phyloP scores from a whole-genome alignment of 2,888 invertebrate species.

The Sturmia bella region DNA sequence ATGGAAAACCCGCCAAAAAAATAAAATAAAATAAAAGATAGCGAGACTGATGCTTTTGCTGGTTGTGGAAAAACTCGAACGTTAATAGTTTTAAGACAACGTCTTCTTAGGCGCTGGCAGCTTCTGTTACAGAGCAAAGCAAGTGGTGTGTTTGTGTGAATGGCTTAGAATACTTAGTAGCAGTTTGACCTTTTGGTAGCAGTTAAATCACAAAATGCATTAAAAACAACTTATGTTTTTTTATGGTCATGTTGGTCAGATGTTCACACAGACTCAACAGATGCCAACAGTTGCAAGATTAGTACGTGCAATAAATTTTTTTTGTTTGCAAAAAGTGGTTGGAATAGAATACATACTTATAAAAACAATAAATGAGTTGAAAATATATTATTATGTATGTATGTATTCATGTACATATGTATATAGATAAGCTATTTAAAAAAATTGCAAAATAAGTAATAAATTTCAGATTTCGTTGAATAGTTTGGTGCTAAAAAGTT shows the following conservation, averaged over 20 bases:
- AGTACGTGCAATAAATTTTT: neutral
- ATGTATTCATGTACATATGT: too few species aligned
- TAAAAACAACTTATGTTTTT: constrained; percentile 30
- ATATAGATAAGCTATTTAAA: too few species aligned
- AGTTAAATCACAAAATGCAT: constrained; percentile 2
- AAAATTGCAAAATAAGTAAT: too few species aligned
- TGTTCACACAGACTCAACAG: constrained; percentile 37
- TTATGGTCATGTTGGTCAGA: constrained; percentile 47
- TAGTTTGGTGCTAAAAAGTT: too few species aligned
- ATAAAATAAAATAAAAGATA: constrained; percentile 28
- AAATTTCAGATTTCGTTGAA: too few species aligned
- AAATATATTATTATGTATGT: too few species aligned
- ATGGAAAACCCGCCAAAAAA: neutral
- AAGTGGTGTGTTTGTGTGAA: constrained; percentile 43
- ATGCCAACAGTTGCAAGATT: constrained; percentile 30
- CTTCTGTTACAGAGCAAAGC: neutral
- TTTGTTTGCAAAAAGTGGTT: too few species aligned
- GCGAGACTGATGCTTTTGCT: constrained; percentile 1
- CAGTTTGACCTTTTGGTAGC: constrained; percentile 60
- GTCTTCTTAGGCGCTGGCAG: neutral
- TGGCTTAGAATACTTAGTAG: constrained; percentile 16
- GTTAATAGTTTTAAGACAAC: constrained; percentile 26
- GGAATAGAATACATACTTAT: too few species aligned
- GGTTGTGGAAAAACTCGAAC: constrained; percentile 8
- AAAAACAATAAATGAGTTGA: too few species aligned